phyloP scores from a whole-genome alignment of 2,113 vertebrate genomes.

The Riparia riparia region DNA sequence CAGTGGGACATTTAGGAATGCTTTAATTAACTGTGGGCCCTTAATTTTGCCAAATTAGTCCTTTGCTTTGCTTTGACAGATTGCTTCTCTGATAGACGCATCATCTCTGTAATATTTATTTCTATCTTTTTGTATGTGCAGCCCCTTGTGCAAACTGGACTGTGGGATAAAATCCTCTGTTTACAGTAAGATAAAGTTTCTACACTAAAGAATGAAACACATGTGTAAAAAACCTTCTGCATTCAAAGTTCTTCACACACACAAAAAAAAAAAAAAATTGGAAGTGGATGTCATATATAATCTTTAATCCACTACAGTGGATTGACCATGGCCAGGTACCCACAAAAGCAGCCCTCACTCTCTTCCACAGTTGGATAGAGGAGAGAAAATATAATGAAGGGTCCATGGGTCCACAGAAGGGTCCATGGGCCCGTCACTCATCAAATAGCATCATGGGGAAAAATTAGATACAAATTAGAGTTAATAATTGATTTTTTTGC shows the following conservation, averaged over 20 bases:
- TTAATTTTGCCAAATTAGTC: neutral
- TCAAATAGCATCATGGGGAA: neutral
- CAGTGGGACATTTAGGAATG: accelerated
- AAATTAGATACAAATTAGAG: neutral
- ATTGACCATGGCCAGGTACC: neutral
- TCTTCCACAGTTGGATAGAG: neutral
- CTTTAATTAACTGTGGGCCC: neutral
- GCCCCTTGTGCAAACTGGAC: neutral
- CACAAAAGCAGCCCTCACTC: neutral
- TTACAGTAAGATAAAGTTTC: neutral
- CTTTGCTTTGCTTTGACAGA: neutral
- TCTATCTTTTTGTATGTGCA: neutral
- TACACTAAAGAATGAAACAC: neutral
- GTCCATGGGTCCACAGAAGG: neutral
- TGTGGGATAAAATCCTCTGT: neutral
- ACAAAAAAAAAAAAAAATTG: neutral
- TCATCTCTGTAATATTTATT: neutral
- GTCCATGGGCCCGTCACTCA: too few species aligned
- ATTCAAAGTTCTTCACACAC: neutral
- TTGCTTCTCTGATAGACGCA: neutral
- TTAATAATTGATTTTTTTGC: neutral
- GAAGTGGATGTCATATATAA: neutral
- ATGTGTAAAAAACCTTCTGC: accelerated
- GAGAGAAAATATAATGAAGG: neutral
- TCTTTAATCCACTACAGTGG: neutral